Base-by-base conservation (phyloP, 2,888 invertebrate genomes). In the Drosophila antonietae region DNA sequence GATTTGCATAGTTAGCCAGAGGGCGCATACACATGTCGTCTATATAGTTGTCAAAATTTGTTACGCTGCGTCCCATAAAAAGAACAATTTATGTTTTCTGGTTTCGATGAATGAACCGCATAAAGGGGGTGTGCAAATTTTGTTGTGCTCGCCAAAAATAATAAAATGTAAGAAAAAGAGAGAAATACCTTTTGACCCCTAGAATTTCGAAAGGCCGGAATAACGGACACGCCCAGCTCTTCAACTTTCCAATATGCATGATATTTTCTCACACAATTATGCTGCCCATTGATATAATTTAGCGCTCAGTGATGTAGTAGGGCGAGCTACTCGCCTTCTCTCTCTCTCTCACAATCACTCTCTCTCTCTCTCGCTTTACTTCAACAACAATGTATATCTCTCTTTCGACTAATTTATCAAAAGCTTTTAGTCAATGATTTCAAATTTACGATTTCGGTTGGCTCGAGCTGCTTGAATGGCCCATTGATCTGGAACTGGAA, bases 371-470 rank as follows among this genome's bases (percentile, higher is more conserved):
- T 12, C 33, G 6, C 5, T 20, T 6, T 39, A 33, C 20, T 14
- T 64, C 31, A 14, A 18, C 28, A 31, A 23, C 35, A 35, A 31
- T 37, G 53, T 67, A 55, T 23, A 23, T 28, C 6, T 68, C 67
- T 69, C 65, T 69, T 62, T 73, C 86, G 63, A 81, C 72, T 89
- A 84, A 87, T 87, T 90, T 86, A 88, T 89, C 80, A 89, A 87
- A 86, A 89, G 88, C 90, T 90, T 87, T 90, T 89, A 87, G 86
- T 88, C 86, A 90, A 90, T 86, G 90, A 88, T 89, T 86, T 86
- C 76, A 69, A 84, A 86, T 90, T 89, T 84, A 90, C 83, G 85
- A 87, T 88, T 84, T 83, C 73, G 73, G 69, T 73, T 78, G 63
- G 23, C 35, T 58, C 60, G 63, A 64, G 65, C 59, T 68, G 88